phyloP scores from a whole-genome alignment of 2,888 invertebrate species.

The Rhingia campestris region DNA sequence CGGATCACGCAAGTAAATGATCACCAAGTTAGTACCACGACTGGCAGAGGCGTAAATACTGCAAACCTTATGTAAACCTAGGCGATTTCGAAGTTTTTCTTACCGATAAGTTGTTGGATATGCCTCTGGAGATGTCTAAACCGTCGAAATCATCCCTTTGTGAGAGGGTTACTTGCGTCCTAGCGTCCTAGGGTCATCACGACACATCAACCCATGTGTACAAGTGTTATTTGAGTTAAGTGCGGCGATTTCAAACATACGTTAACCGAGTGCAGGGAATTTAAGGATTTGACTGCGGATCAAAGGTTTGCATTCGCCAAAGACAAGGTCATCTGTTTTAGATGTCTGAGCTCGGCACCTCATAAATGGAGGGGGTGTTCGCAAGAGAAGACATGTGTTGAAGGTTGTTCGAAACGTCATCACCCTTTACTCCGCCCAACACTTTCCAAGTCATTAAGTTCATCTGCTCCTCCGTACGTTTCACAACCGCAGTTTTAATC shows the following conservation, averaged over 20 bases:
- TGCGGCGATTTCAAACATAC: neutral
- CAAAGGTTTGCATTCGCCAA: no score
- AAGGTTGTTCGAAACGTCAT: slow-evolving; percentile 7
- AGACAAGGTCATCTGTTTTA: neutral
- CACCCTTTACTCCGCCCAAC: no score
- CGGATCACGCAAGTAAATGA: neutral
- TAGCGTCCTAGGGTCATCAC: neutral
- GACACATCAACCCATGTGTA: neutral
- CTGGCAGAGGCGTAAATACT: neutral
- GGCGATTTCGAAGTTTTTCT: no score
- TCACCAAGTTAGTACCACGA: no score
- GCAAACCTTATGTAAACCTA: neutral
- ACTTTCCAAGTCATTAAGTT: no score
- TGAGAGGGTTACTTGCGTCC: slow-evolving; percentile 15
- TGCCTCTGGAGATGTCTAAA: neutral
- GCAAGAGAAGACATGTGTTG: slow-evolving; percentile 5
- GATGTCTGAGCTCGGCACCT: neutral
- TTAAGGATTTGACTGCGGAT: neutral
- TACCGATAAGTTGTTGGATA: no score
- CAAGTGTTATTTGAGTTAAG: neutral
- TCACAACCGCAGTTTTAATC: no score
- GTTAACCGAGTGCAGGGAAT: neutral
- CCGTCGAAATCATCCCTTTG: neutral
- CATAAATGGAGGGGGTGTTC: slow-evolving; percentile 21
- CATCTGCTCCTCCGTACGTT: no score